Evolutionary conservation across 2,797 vertebrate species (phyloP), one percentile per base, ranked within the genome.

Genomic region (Oryzias sinensis): DNA sequence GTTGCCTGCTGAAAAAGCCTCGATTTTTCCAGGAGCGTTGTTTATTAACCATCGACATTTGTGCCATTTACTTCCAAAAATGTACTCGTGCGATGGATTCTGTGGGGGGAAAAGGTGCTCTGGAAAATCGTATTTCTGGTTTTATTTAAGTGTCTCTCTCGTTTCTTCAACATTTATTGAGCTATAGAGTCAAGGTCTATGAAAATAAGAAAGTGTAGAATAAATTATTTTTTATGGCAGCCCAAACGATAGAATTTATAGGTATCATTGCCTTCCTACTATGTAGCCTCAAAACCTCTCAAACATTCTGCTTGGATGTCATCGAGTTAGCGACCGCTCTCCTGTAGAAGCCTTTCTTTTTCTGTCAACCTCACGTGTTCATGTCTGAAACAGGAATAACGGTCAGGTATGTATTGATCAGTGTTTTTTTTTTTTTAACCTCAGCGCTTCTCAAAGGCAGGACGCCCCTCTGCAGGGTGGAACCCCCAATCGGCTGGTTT

Each of bases 201-300:
- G 76, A 78, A 72, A 88, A 79, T 70, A 88, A 68, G 46, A 64
- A 81, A 79, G 62, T 82, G 75, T 87, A 80, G 82, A 80, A 57
- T 89, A 88, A 89, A 85, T 90, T 87, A 87, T 90, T 91, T 89
- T 89, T 63, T 87, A 89, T 77, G 45, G 76, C 79, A 84, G 78
- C 85, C 87, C 69, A 59, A 74, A 83, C 65, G 66, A 82, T 75
- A 88, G 72, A 81, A 83, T 84, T 65, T 77, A 40, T 87, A 83
- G 84, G 73, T 72, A 16, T 85, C 77, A 83, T 85, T 81, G 80
- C 84, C 85, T 85, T 83, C 78, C 67, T 77, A 51, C 77, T 67
- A 87, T 84, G 84, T 89, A 87, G 87, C 87, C 80, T 85, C 80
- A 85, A 89, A 87, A 41, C 79, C 62, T 79, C 56, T 64, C 53